Base-by-base conservation (phyloP, 2,888 invertebrate species). In the Drosophila quasianomalipes region DNA sequence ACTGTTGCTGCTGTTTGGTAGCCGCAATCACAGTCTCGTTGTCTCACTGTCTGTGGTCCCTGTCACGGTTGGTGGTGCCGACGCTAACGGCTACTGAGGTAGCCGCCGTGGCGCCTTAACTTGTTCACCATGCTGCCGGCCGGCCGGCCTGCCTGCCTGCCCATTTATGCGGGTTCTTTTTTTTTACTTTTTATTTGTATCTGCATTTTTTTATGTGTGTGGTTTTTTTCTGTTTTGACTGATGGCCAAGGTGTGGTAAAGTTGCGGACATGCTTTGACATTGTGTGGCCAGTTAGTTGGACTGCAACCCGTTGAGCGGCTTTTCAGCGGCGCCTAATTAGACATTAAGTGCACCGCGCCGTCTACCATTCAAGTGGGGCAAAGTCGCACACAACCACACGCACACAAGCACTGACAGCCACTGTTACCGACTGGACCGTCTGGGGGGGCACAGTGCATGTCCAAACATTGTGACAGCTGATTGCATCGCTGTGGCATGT, bases 41-140 rank as follows among this genome's bases (percentile, higher is more conserved):
- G 51, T 51, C 51, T 51, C 51, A 19, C 30, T 58, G 58, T 55
- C 37, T 55, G 55, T 55, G 55, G 41, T 58, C 62, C 76, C 83
- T 87, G 86, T 86, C 85, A 86, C 86, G 86, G 87, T 75, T 86
- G 89, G 87, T 86, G 89, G 89, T 79, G 76, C 71, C 70, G 57
- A 61, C 53, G 52, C 54, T 44, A 54, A 51, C 68, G 69, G 74
- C 82, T 79, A 81, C 82, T 79, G 70, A 61, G 63, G 83, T 83
- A 84, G 84, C 86, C 83, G 61, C 67, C 54, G 35, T 86, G 85
- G 85, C 85, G 85, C 85, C 84, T 39, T 39, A 61, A 62, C 76
- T 73, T 74, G 68, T 78, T 54, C 72, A 63, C 65, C 82, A 75
- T 83, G 82, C 76, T 87, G 55, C 28, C 53, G 14, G 52, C 31